A percentile compares a stretch with the other conserved stretches of the same genome.
These are phyloP conservation scores for Eclectus roratus DNA, from an alignment of 2,113 vertebrate genomes.

Conservation along the genomic window DNA sequence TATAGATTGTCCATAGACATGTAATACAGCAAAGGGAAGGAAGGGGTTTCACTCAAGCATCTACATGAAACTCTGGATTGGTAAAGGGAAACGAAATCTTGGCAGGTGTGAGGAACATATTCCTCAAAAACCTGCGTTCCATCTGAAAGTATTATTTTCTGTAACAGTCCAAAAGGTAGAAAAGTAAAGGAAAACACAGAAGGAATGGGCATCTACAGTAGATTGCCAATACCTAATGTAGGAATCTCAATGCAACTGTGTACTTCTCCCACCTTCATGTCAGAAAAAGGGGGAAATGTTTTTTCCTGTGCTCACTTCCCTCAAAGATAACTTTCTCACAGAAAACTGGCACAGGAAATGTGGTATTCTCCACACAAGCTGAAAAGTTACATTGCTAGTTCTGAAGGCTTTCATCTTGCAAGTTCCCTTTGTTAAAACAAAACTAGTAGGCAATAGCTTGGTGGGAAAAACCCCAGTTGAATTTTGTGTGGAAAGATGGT, in stretches of 20 bases:
- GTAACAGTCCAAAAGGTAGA: neutral
- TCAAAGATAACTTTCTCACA: neutral
- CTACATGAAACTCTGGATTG: neutral
- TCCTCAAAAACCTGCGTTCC: neutral
- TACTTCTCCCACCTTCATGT: neutral
- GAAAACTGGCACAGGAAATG: neutral
- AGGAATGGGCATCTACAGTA: neutral
- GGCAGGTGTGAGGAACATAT: neutral
- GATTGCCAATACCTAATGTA: neutral
- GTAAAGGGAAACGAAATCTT: neutral
- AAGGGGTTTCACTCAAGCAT: neutral
- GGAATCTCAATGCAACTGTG: neutral
- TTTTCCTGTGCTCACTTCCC: neutral
- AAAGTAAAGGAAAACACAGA: neutral
- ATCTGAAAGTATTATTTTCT: neutral
- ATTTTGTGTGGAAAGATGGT: neutral
- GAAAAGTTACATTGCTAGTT: neutral
- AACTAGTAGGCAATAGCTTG: neutral
- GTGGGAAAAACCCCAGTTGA: neutral
- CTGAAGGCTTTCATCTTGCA: neutral
- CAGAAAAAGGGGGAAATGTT: neutral
- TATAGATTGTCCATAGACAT: fast-evolving
- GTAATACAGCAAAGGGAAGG: neutral
- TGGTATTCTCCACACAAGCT: neutral
- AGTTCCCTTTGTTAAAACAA: neutral